These are phyloP conservation scores for Perccottus glenii DNA, from an alignment of 2,113 vertebrate genomes.

Conservation along the genomic window DNA sequence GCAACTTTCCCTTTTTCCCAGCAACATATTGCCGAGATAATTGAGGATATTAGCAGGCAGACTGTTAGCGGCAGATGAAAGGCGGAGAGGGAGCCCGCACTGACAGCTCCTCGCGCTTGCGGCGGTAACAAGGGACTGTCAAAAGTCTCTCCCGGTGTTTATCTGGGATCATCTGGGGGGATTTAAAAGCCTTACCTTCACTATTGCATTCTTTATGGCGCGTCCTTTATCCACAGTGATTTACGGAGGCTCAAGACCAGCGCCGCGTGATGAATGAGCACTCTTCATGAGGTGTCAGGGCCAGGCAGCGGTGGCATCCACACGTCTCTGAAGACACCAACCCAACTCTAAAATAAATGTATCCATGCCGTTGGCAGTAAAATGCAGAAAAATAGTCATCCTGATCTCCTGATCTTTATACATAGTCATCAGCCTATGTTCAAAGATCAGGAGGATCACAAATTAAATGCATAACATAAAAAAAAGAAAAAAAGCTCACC, in stretches of 20 bases:
- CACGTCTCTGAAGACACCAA: constrained; percentile 21
- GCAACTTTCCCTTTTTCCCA: constrained; percentile 69
- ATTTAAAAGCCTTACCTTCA: constrained; percentile 81
- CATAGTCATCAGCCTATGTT: too few species aligned
- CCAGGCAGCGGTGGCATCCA: constrained; percentile 43
- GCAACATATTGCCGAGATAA: constrained; percentile 78
- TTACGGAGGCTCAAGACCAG: constrained; percentile 72
- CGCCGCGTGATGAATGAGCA: constrained; percentile 77
- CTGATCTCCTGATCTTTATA: too few species aligned
- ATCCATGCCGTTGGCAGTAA: too few species aligned
- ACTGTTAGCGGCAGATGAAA: constrained; percentile 76
- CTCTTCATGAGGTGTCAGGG: constrained; percentile 77
- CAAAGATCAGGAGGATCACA: too few species aligned
- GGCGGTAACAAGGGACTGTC: constrained; percentile 77
- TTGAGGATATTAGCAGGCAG: constrained; percentile 79
- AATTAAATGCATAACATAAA: too few species aligned
- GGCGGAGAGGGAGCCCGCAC: constrained; percentile 55
- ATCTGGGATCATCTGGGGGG: constrained; percentile 78
- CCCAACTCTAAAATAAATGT: not conserved
- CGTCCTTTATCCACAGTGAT: constrained; percentile 78
- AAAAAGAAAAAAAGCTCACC: too few species aligned
- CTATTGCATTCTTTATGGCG: constrained; percentile 74
- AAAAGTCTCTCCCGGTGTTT: constrained; percentile 75
- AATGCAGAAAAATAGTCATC: too few species aligned
- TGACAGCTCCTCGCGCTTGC: constrained; percentile 74